Evolutionary conservation across 37 sponge, comb jelly and placozoan genomes (phyloP).

Genomic region (Haliclona indistincta): DNA sequence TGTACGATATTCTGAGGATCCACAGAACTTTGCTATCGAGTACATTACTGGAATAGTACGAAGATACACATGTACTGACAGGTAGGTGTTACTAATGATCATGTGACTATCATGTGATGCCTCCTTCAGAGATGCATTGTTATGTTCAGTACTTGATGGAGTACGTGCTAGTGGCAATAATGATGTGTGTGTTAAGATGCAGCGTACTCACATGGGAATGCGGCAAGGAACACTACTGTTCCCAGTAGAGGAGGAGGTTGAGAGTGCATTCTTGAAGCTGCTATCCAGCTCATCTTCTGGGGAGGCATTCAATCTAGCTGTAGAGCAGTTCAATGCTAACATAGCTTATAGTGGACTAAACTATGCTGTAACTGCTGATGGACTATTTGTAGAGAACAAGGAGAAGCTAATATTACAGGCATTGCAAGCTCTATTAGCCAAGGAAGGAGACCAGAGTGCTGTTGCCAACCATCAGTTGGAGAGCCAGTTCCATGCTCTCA

Average conservation of each 20-base stretch:
- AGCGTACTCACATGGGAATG: constrained; percentile 75
- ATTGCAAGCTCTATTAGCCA: constrained; percentile 70
- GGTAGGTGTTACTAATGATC: constrained; percentile 37
- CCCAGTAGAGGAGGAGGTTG: constrained; percentile 96
- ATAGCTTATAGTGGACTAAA: constrained; percentile 94
- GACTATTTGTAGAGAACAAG: constrained; percentile 98
- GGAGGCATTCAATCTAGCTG: constrained; percentile 66
- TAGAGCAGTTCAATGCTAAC: constrained; percentile 92
- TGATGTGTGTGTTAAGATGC: constrained; percentile 97
- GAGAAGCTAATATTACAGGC: constrained; percentile 92
- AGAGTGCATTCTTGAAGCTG: constrained; percentile 88
- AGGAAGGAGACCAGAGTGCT: constrained; percentile 69
- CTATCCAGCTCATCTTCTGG: constrained; percentile 65
- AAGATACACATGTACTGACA: constrained; percentile 86
- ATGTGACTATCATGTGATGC: not conserved
- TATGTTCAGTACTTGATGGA: constrained; percentile 97
- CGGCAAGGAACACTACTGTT: constrained; percentile 84
- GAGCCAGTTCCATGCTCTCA: constrained; percentile 96
- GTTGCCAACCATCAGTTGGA: constrained; percentile 80
- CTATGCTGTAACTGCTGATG: constrained; percentile 96
- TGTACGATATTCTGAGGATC: constrained; percentile 88
- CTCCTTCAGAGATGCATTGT: constrained; percentile 82
- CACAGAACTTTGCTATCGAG: constrained; percentile 95
- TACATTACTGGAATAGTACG: constrained; percentile 68
- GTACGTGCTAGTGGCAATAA: constrained; percentile 95